Evolutionary conservation across 2,113 vertebrate species (phyloP).

Genomic region (Chrysochloris asiatica): DNA sequence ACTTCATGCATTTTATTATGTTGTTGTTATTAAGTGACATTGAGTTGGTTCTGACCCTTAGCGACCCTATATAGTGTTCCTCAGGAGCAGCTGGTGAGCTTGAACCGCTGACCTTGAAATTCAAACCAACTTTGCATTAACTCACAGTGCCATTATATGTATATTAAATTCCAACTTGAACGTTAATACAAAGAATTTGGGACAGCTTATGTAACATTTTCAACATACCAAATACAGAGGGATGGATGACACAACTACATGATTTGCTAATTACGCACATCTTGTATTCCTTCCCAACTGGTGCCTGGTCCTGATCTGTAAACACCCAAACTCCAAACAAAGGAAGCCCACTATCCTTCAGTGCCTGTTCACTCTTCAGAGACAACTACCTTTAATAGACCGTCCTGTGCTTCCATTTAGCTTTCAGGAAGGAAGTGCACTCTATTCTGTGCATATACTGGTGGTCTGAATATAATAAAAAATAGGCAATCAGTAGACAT

Average conservation of each 20-base stretch:
- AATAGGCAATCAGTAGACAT: background rate
- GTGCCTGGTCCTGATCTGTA: background rate
- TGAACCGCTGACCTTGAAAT: too few relatives aligned
- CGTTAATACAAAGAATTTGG: background rate
- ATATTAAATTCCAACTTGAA: conserved; percentile 12
- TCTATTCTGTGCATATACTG: background rate
- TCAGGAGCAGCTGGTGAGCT: too few relatives aligned
- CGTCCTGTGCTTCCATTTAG: background rate
- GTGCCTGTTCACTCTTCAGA: conserved; percentile 27
- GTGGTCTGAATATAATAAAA: background rate
- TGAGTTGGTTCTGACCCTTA: too few relatives aligned
- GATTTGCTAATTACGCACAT: background rate
- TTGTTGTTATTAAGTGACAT: too few relatives aligned
- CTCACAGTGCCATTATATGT: too few relatives aligned
- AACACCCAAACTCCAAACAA: too few relatives aligned
- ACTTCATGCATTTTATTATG: too few relatives aligned
- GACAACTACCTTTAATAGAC: background rate
- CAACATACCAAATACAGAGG: background rate
- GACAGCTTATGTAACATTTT: background rate
- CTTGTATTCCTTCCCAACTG: background rate
- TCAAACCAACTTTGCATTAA: too few relatives aligned
- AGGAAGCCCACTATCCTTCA: too few relatives aligned
- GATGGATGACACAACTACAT: background rate
- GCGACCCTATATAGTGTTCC: too few relatives aligned
- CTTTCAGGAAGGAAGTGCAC: background rate